phyloP scores from a whole-genome alignment of 2,888 invertebrate species.

The Sinhomidia bicolor region DNA sequence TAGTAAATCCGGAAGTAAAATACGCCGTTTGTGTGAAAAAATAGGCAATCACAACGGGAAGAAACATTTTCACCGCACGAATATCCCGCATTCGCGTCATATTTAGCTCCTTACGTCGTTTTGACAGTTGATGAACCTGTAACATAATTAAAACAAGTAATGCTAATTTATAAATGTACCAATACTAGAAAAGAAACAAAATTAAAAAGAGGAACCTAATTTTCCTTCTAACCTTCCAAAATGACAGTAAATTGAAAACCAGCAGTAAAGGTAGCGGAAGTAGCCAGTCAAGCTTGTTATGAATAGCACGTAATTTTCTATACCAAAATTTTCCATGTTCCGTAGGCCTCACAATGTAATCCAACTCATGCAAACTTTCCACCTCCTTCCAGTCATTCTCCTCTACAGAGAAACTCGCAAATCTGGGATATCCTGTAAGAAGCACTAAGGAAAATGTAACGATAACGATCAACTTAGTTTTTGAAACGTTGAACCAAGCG shows the following conservation, averaged over 20 bases:
- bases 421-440: not conserved
- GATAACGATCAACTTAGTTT: not conserved
- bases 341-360: not conserved
- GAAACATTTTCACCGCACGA: slow-evolving; percentile 20
- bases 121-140: not conserved
- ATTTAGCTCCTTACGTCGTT: slow-evolving; percentile 6
- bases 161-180: no score
- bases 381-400: not conserved
- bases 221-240: not conserved
- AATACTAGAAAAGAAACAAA: no score
- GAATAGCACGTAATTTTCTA: not conserved
- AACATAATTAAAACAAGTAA: no score
- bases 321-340: slow-evolving; percentile 17
- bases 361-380: not conserved
- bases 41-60: not conserved
- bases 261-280: not conserved
- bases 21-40: not conserved
- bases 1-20: no score
- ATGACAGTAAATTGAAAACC: not conserved
- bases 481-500: not conserved
- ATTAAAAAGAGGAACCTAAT: no score
- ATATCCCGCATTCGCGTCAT: not conserved
- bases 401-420: not conserved
- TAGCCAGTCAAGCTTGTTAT: not conserved
- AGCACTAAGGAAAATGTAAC: not conserved